These are phyloP conservation scores for Onychomys leucogaster DNA, from an alignment of 2,797 vertebrate genomes.

Conservation along the genomic window DNA sequence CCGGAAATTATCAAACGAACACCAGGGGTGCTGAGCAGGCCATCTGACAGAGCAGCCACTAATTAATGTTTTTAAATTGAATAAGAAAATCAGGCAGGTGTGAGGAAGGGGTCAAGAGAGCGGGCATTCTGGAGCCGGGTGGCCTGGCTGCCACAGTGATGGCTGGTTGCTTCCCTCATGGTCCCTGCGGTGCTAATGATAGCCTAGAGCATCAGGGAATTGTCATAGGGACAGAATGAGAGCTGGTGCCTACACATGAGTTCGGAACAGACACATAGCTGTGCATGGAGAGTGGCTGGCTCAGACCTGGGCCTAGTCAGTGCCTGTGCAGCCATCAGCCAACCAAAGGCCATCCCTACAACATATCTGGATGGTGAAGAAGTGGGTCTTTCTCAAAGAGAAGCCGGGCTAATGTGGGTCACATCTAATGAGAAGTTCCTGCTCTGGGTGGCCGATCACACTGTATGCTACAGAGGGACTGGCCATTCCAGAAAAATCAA, in stretches of 20 bases:
- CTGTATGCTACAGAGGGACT: neutral
- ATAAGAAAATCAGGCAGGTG: neutral
- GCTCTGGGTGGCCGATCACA: neutral
- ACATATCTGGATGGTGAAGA: neutral
- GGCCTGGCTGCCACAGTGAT: neutral
- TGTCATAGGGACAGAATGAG: neutral
- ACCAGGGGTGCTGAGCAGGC: neutral
- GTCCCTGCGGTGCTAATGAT: neutral
- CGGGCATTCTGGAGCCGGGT: neutral
- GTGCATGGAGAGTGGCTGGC: fast-evolving
- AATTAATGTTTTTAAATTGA: conserved; percentile 24
- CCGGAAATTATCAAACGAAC: conserved; percentile 74
- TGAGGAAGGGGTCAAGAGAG: neutral
- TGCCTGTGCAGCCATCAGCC: neutral
- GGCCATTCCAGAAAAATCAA: neutral
- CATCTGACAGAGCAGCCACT: neutral
- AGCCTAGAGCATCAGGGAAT: neutral
- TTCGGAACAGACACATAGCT: fast-evolving
- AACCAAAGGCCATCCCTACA: neutral
- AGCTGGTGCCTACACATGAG: neutral
- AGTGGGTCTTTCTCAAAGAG: neutral
- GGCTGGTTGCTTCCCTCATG: neutral
- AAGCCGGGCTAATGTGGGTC: neutral
- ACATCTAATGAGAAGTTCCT: neutral
- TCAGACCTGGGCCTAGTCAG: neutral